Base-by-base conservation (phyloP, 2,113 vertebrate species). In the Chionis minor region DNA sequence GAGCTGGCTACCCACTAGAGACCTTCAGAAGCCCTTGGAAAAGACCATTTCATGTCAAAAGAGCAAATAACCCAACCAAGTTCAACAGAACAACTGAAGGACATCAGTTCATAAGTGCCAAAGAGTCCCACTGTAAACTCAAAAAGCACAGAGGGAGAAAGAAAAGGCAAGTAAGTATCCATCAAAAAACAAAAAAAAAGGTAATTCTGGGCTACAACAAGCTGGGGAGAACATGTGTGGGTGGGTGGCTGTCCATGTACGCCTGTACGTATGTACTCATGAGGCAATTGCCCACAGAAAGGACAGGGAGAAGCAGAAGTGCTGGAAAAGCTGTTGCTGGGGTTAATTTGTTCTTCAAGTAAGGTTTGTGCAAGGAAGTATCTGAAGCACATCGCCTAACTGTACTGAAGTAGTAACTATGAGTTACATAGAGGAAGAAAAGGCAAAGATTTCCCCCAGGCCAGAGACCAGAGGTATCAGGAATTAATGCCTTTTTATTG, bases 211-310 rank as follows among this genome's bases (percentile, higher is more conserved):
- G 9, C 21, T 38, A 54, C 23, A 84, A 51, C 22, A 73, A 69
- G 4, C 12, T 45, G 20, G 65, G 38, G 9, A 83, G 44, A 90
- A 69, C 5, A 28, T 8, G 4, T 2, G 0, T 13, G 23, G 42
- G 20, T 6, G 15, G 4, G 27, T 30, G 32, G 4, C 28, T 80
- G 9, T 28, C 86, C 42, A 13, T 6, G 5, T 42, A 17, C 3
- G 1, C 9, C 15, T 52, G 2, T 18, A 22, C 4, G 21, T 40
- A 42, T 7, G 0, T 12, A 45, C 51, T 32, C 4, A 6, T 54
- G 45, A 84, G 23, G 7, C 47, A 44, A 6, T 6, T 52, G 40
- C 18, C 28, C 21, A 5, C 2, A 8, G 28, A 73, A 22, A 71
- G 9, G 35, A 7, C 18, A 73, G 28, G 23, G 10, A 66, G 28